phyloP scores from a whole-genome alignment of 1,140 invertebrate genomes.

The Aphelenchoides avenae region DNA sequence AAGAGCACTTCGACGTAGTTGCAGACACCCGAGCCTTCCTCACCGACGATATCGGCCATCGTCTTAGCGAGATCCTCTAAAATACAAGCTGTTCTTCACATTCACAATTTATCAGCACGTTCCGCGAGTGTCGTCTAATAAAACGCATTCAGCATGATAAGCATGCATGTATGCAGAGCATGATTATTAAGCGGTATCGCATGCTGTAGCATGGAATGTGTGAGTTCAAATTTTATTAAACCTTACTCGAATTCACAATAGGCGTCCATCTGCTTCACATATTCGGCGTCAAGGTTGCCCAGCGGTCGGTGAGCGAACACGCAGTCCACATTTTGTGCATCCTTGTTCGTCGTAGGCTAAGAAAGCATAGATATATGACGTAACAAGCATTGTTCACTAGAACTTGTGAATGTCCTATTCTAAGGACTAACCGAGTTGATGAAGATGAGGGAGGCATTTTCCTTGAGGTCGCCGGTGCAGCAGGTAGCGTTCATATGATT shows the following conservation, averaged over 20 bases:
- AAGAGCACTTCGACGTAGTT: constrained; percentile 33
- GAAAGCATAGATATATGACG: background rate
- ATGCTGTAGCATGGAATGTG: no score
- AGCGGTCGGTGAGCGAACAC: constrained; percentile 20
- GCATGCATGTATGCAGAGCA: constrained; percentile 6
- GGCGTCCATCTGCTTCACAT: constrained; percentile 27
- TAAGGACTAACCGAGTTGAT: constrained; percentile 11
- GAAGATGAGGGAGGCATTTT: constrained; percentile 18
- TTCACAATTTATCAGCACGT: no score
- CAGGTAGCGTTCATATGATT: constrained; percentile 23
- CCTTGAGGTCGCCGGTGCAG: constrained; percentile 17
- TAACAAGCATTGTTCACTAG: background rate
- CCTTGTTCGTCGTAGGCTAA: constrained; percentile 26
- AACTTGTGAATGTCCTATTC: background rate
- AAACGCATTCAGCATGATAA: no score
- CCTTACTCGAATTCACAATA: background rate
- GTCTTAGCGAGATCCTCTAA: background rate
- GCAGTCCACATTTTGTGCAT: constrained; percentile 25
- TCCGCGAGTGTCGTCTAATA: no score
- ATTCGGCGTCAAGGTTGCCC: constrained; percentile 24
- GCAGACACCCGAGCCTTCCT: constrained; percentile 19
- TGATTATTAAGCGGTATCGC: no score
- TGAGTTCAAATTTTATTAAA: constrained; percentile 4
- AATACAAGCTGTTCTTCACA: background rate
- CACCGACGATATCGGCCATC: constrained; percentile 1